Evolutionary conservation across 2,113 vertebrate genomes (phyloP).

Genomic region (Rhabdomys dilectus): DNA sequence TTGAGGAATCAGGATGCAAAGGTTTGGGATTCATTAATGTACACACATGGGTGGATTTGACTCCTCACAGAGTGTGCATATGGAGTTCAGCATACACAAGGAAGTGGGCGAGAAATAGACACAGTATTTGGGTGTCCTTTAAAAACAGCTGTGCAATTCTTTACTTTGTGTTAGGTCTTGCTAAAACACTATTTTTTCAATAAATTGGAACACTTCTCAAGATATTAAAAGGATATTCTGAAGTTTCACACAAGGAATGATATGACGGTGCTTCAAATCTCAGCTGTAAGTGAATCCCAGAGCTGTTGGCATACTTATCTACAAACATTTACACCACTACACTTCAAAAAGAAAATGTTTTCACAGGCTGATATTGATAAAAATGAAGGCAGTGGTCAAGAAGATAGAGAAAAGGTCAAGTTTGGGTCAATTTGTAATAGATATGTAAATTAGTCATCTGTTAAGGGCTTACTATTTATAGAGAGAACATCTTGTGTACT

Average conservation of each 20-base stretch:
- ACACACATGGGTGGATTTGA: background rate
- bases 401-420: background rate
- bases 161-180: background rate
- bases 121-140: background rate
- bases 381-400: background rate
- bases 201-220: background rate
- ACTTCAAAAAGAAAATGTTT: accelerated
- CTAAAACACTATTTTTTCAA: background rate
- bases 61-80: background rate
- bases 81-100: background rate
- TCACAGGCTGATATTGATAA: accelerated
- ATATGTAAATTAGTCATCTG: background rate
- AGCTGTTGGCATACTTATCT: background rate
- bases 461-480: background rate
- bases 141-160: accelerated
- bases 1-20: background rate
- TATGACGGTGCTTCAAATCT: background rate
- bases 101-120: background rate
- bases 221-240: background rate
- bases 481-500: too few relatives aligned
- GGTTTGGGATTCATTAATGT: background rate
- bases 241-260: accelerated
- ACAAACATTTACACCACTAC: background rate
- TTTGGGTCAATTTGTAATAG: background rate
- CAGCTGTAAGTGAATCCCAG: background rate